Evolutionary conservation across 2,888 invertebrate species (phyloP).

Genomic region (Andrena chrysosceles): DNA sequence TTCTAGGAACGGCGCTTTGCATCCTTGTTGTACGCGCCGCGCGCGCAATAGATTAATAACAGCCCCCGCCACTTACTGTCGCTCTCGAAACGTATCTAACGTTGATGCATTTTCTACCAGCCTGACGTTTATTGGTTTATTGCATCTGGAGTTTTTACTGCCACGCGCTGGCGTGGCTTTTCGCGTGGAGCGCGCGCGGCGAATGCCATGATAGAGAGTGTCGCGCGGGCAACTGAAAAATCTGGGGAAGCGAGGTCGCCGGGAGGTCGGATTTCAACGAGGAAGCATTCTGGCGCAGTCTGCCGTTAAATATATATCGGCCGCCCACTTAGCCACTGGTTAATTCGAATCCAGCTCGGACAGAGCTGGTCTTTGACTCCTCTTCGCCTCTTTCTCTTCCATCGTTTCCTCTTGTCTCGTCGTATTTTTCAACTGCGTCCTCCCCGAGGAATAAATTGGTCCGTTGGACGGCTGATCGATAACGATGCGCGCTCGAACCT

Average conservation of each 20-base stretch:
- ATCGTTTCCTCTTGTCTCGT: constrained; percentile 8
- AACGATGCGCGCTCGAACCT: background rate
- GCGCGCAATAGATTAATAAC: background rate
- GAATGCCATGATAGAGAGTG: background rate
- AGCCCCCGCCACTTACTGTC: too few species aligned
- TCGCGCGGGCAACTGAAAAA: constrained; percentile 45
- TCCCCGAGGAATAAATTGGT: constrained; percentile 28
- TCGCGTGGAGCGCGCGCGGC: background rate
- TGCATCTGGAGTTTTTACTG: background rate
- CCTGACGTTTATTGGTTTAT: constrained; percentile 12
- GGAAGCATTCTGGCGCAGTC: constrained; percentile 69
- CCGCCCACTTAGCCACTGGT: constrained; percentile 61
- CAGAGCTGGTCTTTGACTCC: constrained; percentile 58
- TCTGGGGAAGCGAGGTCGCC: constrained; percentile 57
- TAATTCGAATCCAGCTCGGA: constrained; percentile 56
- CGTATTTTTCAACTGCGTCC: constrained; percentile 37
- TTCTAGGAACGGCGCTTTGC: constrained; percentile 5
- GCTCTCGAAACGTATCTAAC: too few species aligned
- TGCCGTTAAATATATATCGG: constrained; percentile 67
- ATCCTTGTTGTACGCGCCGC: background rate
- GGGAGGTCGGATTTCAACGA: constrained; percentile 67
- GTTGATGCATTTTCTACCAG: background rate
- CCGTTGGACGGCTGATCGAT: constrained; percentile 20
- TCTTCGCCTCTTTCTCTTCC: constrained; percentile 24
- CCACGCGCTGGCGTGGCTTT: background rate